Evolutionary conservation across 2,113 vertebrate species (phyloP).

Genomic region (Athene cunicularia): DNA sequence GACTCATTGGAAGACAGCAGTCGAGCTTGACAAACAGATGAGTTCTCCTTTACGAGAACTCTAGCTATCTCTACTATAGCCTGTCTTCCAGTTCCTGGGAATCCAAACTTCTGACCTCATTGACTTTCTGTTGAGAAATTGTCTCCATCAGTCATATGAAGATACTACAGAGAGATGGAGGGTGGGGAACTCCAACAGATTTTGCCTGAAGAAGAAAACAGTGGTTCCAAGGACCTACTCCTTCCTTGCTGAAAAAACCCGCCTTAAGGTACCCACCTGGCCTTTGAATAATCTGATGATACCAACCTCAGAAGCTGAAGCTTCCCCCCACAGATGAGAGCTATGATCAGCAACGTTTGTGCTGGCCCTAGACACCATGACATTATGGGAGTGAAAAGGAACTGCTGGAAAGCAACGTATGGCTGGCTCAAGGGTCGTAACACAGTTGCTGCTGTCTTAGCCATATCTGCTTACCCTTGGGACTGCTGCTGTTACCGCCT

Average conservation of each 20-base stretch:
- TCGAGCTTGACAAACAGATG: neutral
- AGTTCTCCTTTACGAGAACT: neutral
- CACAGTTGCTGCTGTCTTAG: neutral
- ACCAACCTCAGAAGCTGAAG: neutral
- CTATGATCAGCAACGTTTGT: neutral
- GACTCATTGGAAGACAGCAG: neutral
- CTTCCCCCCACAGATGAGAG: neutral
- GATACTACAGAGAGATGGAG: neutral
- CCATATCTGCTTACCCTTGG: neutral
- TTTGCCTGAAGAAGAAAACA: neutral
- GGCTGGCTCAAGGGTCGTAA: neutral
- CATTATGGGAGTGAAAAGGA: neutral
- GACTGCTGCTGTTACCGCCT: neutral
- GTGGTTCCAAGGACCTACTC: neutral
- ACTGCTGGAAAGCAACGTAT: neutral
- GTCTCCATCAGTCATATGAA: neutral
- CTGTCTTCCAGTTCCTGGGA: neutral
- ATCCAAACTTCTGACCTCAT: neutral
- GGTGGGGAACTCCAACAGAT: neutral
- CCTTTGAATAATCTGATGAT: neutral
- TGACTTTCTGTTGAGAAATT: neutral
- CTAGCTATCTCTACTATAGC: neutral
- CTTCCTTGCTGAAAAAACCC: neutral
- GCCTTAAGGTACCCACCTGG: neutral
- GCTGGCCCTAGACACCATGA: neutral